These are phyloP conservation scores for Phoeniculus purpureus DNA, from an alignment of 2,797 vertebrate genomes.

Conservation along the genomic window DNA sequence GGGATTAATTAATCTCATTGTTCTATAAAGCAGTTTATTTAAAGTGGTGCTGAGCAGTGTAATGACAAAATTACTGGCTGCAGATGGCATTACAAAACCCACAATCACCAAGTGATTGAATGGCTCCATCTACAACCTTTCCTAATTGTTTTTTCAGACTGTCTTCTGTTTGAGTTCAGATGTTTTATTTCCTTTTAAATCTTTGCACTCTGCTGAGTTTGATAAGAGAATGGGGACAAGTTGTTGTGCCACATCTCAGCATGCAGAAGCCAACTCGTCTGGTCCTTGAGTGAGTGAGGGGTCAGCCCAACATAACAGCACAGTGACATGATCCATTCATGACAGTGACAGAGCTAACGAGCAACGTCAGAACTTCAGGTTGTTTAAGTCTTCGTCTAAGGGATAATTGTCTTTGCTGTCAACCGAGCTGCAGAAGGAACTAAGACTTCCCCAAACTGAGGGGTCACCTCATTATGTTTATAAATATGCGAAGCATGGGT, in stretches of 20 bases:
- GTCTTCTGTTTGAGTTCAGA: not conserved
- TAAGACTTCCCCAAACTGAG: not conserved
- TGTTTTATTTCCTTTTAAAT: not conserved
- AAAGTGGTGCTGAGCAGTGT: not conserved
- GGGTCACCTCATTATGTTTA: too few relatives aligned
- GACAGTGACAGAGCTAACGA: not conserved
- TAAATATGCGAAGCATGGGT: too few relatives aligned
- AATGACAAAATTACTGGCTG: slow-evolving; percentile 16
- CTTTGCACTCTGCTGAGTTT: not conserved
- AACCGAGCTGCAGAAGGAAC: not conserved
- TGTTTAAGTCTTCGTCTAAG: not conserved
- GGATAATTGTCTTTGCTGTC: not conserved
- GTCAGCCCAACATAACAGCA: not conserved
- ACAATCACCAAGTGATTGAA: not conserved
- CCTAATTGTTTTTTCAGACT: not conserved
- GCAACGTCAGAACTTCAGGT: not conserved
- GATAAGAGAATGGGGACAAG: not conserved
- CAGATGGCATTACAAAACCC: slow-evolving; percentile 9
- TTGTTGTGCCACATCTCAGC: not conserved
- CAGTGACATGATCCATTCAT: not conserved
- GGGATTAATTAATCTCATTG: slow-evolving; percentile 44
- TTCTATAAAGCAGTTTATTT: slow-evolving; percentile 25
- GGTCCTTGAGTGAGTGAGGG: too few relatives aligned
- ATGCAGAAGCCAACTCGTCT: not conserved
- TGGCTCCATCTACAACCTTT: not conserved